Evolutionary conservation across 2,113 vertebrate species (phyloP).

Genomic region (Lonchura striata): DNA sequence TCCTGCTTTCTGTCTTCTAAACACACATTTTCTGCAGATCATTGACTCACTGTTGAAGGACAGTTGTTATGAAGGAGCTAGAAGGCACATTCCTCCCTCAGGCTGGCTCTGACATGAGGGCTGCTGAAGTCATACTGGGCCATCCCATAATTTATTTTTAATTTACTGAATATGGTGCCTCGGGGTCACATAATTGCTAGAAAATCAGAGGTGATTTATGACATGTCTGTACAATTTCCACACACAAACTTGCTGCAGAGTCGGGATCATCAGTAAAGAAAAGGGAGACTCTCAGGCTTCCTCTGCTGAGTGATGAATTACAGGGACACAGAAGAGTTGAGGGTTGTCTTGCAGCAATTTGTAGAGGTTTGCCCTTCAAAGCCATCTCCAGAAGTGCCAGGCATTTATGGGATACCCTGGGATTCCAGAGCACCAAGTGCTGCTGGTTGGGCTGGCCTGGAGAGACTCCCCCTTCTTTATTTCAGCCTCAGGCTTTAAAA

Average conservation of each 20-base stretch:
- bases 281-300: not conserved
- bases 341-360: not conserved
- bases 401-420: not conserved
- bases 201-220: conserved; percentile 34
- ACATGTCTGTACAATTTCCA: not conserved
- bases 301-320: not conserved
- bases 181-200: not conserved
- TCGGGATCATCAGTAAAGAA: not conserved
- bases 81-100: conserved; percentile 38
- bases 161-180: conserved; percentile 44
- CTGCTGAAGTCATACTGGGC: conserved; percentile 2
- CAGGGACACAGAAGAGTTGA: not conserved
- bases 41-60: conserved; percentile 57
- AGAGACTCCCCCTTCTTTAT: not conserved
- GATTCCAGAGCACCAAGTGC: not conserved
- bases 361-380: not conserved
- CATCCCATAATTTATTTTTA: conserved; percentile 48
- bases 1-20: conserved; percentile 42
- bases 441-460: not conserved
- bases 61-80: conserved; percentile 28
- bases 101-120: conserved; percentile 8
- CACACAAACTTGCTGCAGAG: not conserved
- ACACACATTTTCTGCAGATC: conserved; percentile 27
- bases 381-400: not conserved
- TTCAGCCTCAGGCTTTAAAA: not conserved